A percentile compares a stretch with the other conserved stretches of the same genome.
Evolutionary conservation across 2,797 vertebrate species (phyloP).

Genomic region (Epinephelus malabaricus): DNA sequence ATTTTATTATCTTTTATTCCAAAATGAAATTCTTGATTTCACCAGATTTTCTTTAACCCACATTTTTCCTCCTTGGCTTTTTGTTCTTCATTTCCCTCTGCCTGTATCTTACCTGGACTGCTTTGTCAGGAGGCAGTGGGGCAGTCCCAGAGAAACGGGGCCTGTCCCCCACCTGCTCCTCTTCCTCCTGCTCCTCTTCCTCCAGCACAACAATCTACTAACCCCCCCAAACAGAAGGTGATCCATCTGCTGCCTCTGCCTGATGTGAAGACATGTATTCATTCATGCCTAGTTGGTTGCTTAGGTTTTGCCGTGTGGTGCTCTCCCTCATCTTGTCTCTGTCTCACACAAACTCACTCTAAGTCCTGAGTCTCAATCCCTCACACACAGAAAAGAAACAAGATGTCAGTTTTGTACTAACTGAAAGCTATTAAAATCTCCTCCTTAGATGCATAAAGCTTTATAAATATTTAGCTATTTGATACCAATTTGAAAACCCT

Average conservation of each 20-base stretch:
- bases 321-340: neutral
- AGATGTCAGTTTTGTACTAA: too few species aligned
- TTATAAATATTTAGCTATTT: too few species aligned
- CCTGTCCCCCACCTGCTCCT: constrained; percentile 54
- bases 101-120: constrained; percentile 32
- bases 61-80: neutral
- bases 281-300: constrained; percentile 6
- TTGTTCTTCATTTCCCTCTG: constrained; percentile 34
- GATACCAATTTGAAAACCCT: neutral
- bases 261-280: constrained; percentile 36
- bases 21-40: constrained; percentile 4
- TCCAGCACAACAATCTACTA: constrained; percentile 63
- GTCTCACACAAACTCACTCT: neutral
- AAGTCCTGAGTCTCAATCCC: neutral
- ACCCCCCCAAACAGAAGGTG: constrained; percentile 81
- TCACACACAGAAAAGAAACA: too few species aligned
- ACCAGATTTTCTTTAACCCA: constrained; percentile 16
- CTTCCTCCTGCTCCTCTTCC: constrained; percentile 44
- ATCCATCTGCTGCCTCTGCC: constrained; percentile 57
- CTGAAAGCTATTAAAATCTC: too few species aligned
- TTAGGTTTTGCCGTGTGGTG: constrained; percentile 24
- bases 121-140: constrained; percentile 70
- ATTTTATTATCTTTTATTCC: constrained; percentile 5
- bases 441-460: too few species aligned
- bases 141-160: constrained; percentile 77